phyloP scores from a whole-genome alignment of 2,797 vertebrate species.

The Morelia viridis region DNA sequence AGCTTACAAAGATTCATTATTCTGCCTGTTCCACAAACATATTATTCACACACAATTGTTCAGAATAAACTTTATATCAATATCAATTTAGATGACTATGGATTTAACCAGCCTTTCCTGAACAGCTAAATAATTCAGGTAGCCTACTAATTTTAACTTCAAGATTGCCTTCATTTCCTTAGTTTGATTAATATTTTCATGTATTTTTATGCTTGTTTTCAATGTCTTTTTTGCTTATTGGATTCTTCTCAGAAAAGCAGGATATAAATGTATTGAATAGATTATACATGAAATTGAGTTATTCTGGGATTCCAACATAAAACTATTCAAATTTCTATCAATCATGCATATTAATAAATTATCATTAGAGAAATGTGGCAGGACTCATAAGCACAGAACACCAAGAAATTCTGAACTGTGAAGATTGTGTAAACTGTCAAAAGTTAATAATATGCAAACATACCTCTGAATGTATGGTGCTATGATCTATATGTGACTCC shows the following conservation, averaged over 20 bases:
- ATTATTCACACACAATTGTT: neutral
- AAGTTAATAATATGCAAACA: slow-evolving; percentile 1
- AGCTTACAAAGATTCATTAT: neutral
- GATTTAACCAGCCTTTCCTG: neutral
- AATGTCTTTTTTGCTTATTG: neutral
- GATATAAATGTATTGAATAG: neutral
- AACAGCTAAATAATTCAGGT: neutral
- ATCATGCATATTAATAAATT: neutral
- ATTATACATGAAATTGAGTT: neutral
- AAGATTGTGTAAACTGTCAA: neutral
- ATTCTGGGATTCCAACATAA: neutral
- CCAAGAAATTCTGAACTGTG: neutral
- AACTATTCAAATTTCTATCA: neutral
- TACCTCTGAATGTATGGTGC: slow-evolving; percentile 97
- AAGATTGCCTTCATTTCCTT: neutral
- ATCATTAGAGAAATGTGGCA: neutral
- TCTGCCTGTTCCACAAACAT: neutral
- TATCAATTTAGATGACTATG: neutral
- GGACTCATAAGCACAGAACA: neutral
- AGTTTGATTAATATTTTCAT: neutral
- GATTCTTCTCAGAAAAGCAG: neutral
- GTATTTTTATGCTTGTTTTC: neutral
- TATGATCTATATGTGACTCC: slow-evolving; percentile 95
- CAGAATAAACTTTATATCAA: neutral
- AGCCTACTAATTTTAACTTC: neutral